Base-by-base conservation (phyloP, 2,888 invertebrate genomes). In the Acronicta psi region DNA sequence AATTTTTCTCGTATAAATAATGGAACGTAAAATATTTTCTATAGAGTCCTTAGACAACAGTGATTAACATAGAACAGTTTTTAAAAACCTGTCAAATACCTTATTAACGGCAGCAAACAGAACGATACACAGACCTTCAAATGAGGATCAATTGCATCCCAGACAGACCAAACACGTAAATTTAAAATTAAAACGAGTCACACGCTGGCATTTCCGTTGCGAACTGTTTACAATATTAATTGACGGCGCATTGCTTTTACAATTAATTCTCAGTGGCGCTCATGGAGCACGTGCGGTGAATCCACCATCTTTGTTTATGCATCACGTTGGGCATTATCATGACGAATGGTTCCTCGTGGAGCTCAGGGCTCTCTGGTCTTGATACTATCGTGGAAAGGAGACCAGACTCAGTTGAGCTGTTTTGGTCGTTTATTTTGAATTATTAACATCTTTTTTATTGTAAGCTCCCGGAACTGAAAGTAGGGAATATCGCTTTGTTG, bases 221-320 rank as follows among this genome's bases (percentile, higher is more conserved):
- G 38, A 64, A 67, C 62, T 70, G 64, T 70, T 73, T 65, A 75
- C 74, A 75, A 75, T 73, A 75, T 59, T 68, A 75, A 75, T 71
- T 63, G 65, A 73, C 56, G 9, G 17, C 36, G 38, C 57, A 59
- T 72, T 49, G 60, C 61, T 65, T 49, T 59, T 58, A 57, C 60
- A 73, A 75, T 75, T 75, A 75, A 75, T 73, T 68, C 64, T 53
- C 55, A 56, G 60, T 54, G 74, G 73, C 66, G 69, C 63, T 66
- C 61, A 59, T 59, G 57, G 65, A 53, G 62, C 75, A 74, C 75
- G 77, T 76, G 75, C 53, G 57, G 49, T 53, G 66, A 65, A 74
- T 72, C 51, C 37, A 69, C 52, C 52, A 53, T 54, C 69, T 67
- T 74, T 74, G 62, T 67, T 62, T 64, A 68, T 65, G 42, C 58